These are phyloP conservation scores for Pomatorhinus ruficollis DNA, from an alignment of 2,113 vertebrate genomes.

Conservation along the genomic window DNA sequence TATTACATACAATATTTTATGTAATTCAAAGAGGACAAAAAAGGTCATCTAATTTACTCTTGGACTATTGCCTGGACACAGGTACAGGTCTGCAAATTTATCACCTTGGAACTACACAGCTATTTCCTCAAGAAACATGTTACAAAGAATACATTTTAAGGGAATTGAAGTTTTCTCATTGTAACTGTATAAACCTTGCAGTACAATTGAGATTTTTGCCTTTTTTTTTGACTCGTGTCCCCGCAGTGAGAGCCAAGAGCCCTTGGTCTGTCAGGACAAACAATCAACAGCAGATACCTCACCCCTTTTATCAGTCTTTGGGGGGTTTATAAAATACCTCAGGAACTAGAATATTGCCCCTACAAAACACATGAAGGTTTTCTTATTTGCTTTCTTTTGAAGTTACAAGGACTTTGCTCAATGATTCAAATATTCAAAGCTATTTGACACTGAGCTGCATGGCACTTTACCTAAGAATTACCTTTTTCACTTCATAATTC, in stretches of 20 bases:
- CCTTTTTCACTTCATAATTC: not conserved
- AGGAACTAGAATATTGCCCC: not conserved
- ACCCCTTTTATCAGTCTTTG: not conserved
- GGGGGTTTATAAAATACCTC: not conserved
- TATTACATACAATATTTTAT: not conserved
- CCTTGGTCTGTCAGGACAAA: not conserved
- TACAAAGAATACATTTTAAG: not conserved
- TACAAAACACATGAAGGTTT: not conserved
- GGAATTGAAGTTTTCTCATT: not conserved
- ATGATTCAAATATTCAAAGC: not conserved
- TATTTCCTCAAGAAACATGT: not conserved
- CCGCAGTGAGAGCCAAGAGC: not conserved
- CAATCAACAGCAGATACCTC: not conserved
- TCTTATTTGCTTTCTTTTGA: not conserved
- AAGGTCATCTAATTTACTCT: not conserved
- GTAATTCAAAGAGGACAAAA: not conserved
- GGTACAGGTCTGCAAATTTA: not conserved
- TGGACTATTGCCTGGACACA: not conserved
- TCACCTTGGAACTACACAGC: not conserved
- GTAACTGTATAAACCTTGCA: not conserved
- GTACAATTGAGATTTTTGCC: not conserved
- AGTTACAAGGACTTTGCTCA: not conserved
- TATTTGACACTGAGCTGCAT: not conserved
- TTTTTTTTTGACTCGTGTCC: not conserved
- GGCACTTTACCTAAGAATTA: not conserved